Conservation (phyloP, 2,797 vertebrate genomes). For the Silurus lanzhouensis region DNA sequence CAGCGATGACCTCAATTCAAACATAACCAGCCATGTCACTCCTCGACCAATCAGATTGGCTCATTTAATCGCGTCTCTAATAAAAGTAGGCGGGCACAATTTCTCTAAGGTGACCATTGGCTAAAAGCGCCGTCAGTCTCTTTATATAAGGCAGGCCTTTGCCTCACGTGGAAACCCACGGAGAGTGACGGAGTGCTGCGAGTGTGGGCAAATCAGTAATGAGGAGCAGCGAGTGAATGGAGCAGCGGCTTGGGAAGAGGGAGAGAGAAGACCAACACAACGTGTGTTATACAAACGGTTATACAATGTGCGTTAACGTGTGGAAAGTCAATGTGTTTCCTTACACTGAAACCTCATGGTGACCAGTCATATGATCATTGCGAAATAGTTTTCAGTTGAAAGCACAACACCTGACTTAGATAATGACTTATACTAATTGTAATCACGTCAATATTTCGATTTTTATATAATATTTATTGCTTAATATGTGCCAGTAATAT, state of each 20-base stretch:
- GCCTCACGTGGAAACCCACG: conserved; percentile 76
- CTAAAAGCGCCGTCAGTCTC: conserved; percentile 44
- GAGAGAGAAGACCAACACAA: conserved; percentile 56
- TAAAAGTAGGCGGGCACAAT: neutral
- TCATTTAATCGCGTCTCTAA: neutral
- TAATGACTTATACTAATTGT: neutral
- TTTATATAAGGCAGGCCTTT: conserved; percentile 74
- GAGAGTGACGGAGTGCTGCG: conserved; percentile 51
- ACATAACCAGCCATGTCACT: conserved; percentile 29
- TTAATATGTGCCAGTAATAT: neutral
- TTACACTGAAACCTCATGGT: neutral
- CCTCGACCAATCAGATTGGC: conserved; percentile 55
- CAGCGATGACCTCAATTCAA: conserved; percentile 69
- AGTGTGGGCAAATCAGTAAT: conserved; percentile 67
- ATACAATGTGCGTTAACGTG: conserved; percentile 71
- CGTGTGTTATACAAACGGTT: conserved; percentile 79
- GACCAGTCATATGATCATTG: neutral
- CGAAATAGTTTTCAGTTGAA: neutral
- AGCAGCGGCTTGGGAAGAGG: conserved; percentile 42
- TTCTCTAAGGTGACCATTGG: conserved; percentile 56
- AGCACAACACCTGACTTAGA: neutral
- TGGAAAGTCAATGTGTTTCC: conserved; percentile 63
- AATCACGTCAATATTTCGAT: neutral
- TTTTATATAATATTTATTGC: neutral
- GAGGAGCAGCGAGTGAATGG: conserved; percentile 64